Evolutionary conservation across 1,140 invertebrate species (phyloP).

Genomic region (Psilanteris sp.): DNA sequence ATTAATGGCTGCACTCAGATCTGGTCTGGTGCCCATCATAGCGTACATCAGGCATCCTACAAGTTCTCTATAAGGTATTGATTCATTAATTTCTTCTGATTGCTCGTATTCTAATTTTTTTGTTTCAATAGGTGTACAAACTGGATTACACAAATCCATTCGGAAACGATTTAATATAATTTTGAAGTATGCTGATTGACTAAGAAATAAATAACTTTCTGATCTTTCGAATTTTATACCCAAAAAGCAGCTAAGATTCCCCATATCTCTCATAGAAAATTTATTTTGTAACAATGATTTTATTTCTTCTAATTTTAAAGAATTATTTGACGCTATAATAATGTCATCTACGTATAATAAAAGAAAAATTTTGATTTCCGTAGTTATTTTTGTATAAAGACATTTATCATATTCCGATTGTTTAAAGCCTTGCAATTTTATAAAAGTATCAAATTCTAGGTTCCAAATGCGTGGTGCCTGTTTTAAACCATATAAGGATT

Average conservation of each 20-base stretch:
- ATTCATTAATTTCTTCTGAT: background rate
- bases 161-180: constrained; percentile 33
- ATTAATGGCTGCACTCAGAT: constrained; percentile 14
- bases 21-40: constrained; percentile 5
- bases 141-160: constrained; percentile 15
- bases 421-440: background rate
- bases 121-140: constrained; percentile 26
- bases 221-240: constrained; percentile 17
- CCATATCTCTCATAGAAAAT: constrained; percentile 22
- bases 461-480: constrained; percentile 25
- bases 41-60: constrained; percentile 19
- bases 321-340: constrained; percentile 10
- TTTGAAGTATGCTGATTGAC: constrained; percentile 16
- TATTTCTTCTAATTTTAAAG: background rate
- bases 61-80: background rate
- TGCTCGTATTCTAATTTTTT: background rate
- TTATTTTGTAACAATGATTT: background rate
- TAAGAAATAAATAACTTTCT: background rate
- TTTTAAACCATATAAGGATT: constrained; percentile 22
- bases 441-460: constrained; percentile 4
- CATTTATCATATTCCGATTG: constrained; percentile 45
- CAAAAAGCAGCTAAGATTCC: constrained; percentile 5
- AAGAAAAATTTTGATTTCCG: constrained; percentile 1
- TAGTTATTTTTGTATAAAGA: background rate
- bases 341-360: constrained; percentile 37